Conservation (phyloP, 2,797 vertebrate species). For the Crypturellus tataupa region DNA sequence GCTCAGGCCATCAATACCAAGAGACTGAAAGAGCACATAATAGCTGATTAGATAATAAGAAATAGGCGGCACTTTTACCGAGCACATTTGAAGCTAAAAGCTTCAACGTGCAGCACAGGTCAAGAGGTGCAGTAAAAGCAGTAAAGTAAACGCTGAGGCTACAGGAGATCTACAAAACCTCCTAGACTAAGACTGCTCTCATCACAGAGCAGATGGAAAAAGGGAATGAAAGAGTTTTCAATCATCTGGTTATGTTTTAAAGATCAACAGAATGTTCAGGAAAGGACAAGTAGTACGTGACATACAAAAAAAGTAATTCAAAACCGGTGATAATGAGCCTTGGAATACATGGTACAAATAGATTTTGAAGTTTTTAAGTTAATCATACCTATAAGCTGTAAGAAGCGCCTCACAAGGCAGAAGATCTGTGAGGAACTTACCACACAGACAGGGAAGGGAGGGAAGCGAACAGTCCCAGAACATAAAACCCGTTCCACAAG, state of each 20-base stretch:
- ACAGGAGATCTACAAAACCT: too few species aligned
- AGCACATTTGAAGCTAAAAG: background rate
- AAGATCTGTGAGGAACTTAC: background rate
- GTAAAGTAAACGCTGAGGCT: too few species aligned
- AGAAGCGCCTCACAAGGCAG: background rate
- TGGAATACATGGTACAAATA: background rate
- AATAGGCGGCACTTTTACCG: background rate
- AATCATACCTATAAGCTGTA: background rate
- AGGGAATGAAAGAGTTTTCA: background rate
- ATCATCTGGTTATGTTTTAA: background rate
- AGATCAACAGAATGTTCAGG: background rate
- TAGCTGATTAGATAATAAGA: background rate
- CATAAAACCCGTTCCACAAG: background rate
- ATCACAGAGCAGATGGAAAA: background rate
- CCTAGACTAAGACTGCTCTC: too few species aligned
- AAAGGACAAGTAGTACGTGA: background rate
- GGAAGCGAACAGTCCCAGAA: background rate
- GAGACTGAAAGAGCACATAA: background rate
- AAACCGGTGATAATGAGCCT: background rate
- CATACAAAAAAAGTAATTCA: background rate
- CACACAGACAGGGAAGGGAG: background rate
- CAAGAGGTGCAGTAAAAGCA: too few species aligned
- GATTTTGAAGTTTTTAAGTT: background rate
- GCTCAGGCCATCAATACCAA: background rate
- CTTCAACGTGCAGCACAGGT: too few species aligned